Evolutionary conservation across 2,888 invertebrate genomes (phyloP).

Genomic region (Xylophagus ater): DNA sequence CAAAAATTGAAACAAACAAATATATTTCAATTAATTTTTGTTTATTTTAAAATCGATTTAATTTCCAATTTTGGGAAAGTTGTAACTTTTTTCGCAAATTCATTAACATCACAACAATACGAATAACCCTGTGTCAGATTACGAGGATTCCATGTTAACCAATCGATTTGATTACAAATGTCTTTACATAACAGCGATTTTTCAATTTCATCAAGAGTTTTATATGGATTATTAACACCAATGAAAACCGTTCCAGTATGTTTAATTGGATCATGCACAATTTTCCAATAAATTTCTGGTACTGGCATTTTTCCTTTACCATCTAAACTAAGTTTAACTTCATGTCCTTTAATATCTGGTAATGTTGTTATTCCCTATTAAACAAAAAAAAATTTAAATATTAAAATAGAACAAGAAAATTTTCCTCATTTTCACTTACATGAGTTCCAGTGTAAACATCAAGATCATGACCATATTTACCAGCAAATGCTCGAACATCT

Average conservation of each 20-base stretch:
- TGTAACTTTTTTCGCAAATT: slow-evolving; percentile 22
- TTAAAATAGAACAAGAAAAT: neutral
- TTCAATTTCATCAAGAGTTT: slow-evolving; percentile 26
- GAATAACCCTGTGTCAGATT: slow-evolving; percentile 30
- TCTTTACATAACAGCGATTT: slow-evolving; percentile 32
- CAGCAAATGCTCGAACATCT: slow-evolving; percentile 25
- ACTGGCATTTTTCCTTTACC: slow-evolving; percentile 24
- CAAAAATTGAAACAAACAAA: neutral
- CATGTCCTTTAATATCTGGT: slow-evolving; percentile 24
- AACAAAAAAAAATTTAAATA: neutral
- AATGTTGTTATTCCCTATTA: slow-evolving; percentile 29
- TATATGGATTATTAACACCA: slow-evolving; percentile 37
- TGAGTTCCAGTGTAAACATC: slow-evolving; percentile 35
- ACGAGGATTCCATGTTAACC: slow-evolving; percentile 36
- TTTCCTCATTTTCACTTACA: slow-evolving; percentile 1
- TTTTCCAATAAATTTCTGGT: slow-evolving; percentile 38
- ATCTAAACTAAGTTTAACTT: slow-evolving; percentile 26
- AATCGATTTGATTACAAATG: slow-evolving; percentile 42
- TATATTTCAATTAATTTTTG: neutral
- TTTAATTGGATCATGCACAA: slow-evolving; percentile 32
- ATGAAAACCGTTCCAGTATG: slow-evolving; percentile 35
- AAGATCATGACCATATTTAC: slow-evolving; percentile 18
- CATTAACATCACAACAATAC: slow-evolving; percentile 30
- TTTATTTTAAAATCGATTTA: neutral
- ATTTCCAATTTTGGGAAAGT: neutral